Base-by-base conservation (phyloP, 2,797 vertebrate species). In the Neopelma chrysocephalum region DNA sequence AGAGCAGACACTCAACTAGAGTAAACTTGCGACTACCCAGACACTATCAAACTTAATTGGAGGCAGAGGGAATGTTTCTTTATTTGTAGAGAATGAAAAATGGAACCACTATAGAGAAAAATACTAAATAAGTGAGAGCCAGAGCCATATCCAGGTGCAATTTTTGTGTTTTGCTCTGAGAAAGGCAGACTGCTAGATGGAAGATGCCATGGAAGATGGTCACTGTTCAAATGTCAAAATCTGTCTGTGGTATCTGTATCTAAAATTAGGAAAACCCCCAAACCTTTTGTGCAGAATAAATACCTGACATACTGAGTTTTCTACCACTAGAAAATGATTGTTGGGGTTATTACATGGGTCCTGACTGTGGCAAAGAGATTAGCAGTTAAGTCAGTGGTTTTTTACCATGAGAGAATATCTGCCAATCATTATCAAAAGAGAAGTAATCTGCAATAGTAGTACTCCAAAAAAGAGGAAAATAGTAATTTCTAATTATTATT, bases 401-500 rank as follows among this genome's bases (percentile, higher is more conserved):
- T 87, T 87, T 75, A 81, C 78, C 4, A 3, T 43, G 56, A 90
- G 65, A 87, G 21, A 94, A 8, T 82, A 60, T 54, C 79, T 96
- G 87, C 72, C 84, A 86, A 23, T 91, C 91, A 72, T 64, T 50
- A 87, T 86, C 80, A 66, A 84, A 89, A 79, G 83, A 90, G 73
- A 90, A 90, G 40, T 77, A 91, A 90, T 94, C 3, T 2, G 80
- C 88, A 94, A 87, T 38, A 87, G 76, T 20, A 84, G 61, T 66
- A 70, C 50, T 84, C 71, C 50, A 32, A 82, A 94, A 90, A 73
- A 89, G 70, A 94, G 68, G 73, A 90, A 96, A 97, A 92, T 34
- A 93, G 64, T 96, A 75, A 90, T 91, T 93, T 95, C 86, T 95
- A 84, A 94, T 95, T 92, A 68, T 81, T 88, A 90, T 88, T 94